Evolutionary conservation across 1,140 invertebrate species (phyloP).

Genomic region (Drosophila aff.): DNA sequence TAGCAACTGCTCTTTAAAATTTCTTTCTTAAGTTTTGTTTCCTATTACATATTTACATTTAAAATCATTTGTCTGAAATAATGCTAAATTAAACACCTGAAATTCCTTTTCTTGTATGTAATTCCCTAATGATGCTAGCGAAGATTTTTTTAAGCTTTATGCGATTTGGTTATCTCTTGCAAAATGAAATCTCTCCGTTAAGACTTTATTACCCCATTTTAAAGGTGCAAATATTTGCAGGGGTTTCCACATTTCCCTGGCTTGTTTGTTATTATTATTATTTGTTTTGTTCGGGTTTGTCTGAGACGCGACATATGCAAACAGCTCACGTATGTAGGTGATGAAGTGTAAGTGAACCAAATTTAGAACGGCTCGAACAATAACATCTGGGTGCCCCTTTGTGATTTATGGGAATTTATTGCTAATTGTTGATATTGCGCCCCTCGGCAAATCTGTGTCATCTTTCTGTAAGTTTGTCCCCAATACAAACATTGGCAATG

Average conservation of each 20-base stretch:
- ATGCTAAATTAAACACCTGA: no score
- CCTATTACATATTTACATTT: neutral
- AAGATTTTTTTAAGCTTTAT: neutral
- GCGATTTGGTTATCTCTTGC: conserved; percentile 1
- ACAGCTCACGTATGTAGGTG: conserved; percentile 38
- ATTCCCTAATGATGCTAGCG: neutral
- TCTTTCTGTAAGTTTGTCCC: conserved; percentile 42
- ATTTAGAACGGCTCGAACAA: conserved; percentile 45
- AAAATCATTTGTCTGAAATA: neutral
- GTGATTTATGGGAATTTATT: conserved; percentile 63
- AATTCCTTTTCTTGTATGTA: neutral
- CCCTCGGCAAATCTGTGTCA: conserved; percentile 48
- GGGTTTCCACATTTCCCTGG: conserved; percentile 27
- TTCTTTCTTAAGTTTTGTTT: neutral
- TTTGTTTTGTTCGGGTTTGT: conserved; percentile 38
- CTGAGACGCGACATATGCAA: conserved; percentile 41
- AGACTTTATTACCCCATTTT: conserved; percentile 1
- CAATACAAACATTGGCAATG: conserved; percentile 18
- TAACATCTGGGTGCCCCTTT: conserved; percentile 40
- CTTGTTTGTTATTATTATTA: neutral
- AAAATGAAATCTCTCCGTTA: neutral
- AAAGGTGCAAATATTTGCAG: conserved; percentile 36
- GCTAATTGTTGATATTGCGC: conserved; percentile 61
- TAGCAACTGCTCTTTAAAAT: no score
- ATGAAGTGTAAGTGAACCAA: conserved; percentile 27